Evolutionary conservation across 2,797 vertebrate species (phyloP).

Genomic region (Tragopan temminckii): DNA sequence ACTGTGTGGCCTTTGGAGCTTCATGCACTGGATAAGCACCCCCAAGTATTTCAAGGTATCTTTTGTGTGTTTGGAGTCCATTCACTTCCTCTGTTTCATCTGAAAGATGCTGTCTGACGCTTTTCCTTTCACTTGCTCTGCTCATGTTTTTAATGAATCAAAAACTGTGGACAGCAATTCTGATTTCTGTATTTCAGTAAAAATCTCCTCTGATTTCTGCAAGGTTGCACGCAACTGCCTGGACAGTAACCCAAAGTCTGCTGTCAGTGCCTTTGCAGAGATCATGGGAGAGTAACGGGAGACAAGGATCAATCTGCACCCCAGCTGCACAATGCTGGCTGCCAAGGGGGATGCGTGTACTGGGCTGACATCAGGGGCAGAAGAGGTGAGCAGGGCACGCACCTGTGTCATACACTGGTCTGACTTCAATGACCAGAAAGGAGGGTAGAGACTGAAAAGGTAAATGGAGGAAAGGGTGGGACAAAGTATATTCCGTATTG

Average conservation of each 20-base stretch:
- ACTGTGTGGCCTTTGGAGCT: neutral
- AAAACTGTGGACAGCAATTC: neutral
- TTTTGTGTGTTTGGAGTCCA: neutral
- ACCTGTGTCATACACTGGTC: neutral
- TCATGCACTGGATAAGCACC: neutral
- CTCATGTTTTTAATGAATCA: neutral
- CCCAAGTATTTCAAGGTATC: neutral
- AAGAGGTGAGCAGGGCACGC: neutral
- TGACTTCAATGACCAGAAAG: neutral
- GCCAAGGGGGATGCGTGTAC: neutral
- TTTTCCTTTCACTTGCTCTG: neutral
- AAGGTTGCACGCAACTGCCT: neutral
- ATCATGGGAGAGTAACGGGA: neutral
- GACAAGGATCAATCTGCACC: neutral
- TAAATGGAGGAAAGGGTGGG: neutral
- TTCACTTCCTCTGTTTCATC: neutral
- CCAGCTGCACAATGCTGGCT: neutral
- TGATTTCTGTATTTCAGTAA: neutral
- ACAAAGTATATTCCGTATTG: neutral
- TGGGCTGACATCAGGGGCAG: neutral
- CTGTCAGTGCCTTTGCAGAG: neutral
- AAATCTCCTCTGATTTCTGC: constrained; percentile 4
- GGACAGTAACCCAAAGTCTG: neutral
- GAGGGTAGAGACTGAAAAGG: neutral
- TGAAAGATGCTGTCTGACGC: neutral